These are phyloP conservation scores for Acronicta aceris DNA, from an alignment of 2,888 invertebrate genomes.

Conservation along the genomic window DNA sequence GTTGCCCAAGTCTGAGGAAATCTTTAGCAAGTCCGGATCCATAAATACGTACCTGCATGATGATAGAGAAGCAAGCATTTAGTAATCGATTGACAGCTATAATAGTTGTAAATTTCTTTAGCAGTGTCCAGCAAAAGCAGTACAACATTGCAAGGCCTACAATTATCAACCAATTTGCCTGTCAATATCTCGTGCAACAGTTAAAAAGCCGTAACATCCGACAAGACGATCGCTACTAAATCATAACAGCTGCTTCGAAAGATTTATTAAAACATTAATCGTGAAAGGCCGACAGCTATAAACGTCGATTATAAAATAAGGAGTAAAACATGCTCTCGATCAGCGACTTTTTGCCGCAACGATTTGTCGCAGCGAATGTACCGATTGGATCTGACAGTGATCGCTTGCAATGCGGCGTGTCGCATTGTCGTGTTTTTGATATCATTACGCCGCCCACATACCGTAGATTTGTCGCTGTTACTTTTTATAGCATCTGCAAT, in stretches of 20 bases:
- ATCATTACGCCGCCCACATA: conserved; percentile 45
- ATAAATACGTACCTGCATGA: too few relatives aligned
- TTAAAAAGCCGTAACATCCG: conserved; percentile 39
- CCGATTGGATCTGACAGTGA: conserved; percentile 38
- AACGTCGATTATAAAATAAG: conserved; percentile 42
- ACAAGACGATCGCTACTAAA: conserved; percentile 29
- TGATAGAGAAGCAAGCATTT: background rate
- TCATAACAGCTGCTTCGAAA: conserved; percentile 43
- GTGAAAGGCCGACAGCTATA: conserved; percentile 28
- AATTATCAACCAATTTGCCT: conserved; percentile 42
- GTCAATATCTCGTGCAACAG: conserved; percentile 34
- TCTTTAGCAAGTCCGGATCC: too few relatives aligned
- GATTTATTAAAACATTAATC: conserved; percentile 55
- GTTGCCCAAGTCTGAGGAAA: background rate
- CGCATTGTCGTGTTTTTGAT: conserved; percentile 43
- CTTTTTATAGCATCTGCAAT: conserved; percentile 36
- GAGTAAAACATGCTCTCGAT: conserved; percentile 37
- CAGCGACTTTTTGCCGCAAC: conserved; percentile 21
- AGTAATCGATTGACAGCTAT: too few relatives aligned
- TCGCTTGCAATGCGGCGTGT: conserved; percentile 33
- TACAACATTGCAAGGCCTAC: conserved; percentile 17
- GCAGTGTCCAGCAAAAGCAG: conserved; percentile 13
- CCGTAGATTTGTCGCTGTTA: conserved; percentile 29
- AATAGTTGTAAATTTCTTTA: background rate
- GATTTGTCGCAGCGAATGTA: conserved; percentile 38